Base-by-base conservation (phyloP, 2,888 invertebrate species). In the Oxycera nigricornis region DNA sequence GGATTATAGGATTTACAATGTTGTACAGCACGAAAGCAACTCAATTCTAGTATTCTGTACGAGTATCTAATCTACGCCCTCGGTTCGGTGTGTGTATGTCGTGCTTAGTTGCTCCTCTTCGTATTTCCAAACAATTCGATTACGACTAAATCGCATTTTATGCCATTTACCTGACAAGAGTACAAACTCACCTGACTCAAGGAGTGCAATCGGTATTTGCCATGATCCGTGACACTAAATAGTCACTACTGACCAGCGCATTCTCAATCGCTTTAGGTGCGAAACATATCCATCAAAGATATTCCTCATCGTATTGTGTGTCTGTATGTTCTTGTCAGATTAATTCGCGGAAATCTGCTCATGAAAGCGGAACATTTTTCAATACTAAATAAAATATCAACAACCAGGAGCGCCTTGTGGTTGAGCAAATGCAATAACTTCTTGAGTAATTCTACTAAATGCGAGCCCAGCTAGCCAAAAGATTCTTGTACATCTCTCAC, bases 101-200 rank as follows among this genome's bases (percentile, higher is more conserved):
- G 39, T 39, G 31, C 28, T 22, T 20, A 20, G 62, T 62, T 62
- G 39, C 39, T n/a, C n/a, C 20, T 62, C 20, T 62, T 17, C 62
- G 39, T 62, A 62, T 62, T 62, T 31, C 62, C 31, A 39, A 62
- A 62, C 62, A 62, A 39, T 2, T 31, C 62, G 62, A 62, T 62
- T 62, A 62, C 62, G 20, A 62, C 4, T 2, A 35, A 22, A 2
- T 62, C n/a, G 31, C 62, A 62, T 31, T 62, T 31, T 62, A 35
- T 62, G 62, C 39, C 62, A 1, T 62, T 62, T 39, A 62, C 39
- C 20, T 31, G 62, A 7, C 39, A n/a, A 26, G 59, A 26, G 30
- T 59, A 17, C 24, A 22, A 55, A 55, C 55, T 20, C 20, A 55
- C 39, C 14, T n/a, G n/a, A 46, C 46, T 2, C 14, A n/a, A 46